These are phyloP conservation scores for Natator depressus DNA, from an alignment of 2,113 vertebrate genomes.

Conservation along the genomic window DNA sequence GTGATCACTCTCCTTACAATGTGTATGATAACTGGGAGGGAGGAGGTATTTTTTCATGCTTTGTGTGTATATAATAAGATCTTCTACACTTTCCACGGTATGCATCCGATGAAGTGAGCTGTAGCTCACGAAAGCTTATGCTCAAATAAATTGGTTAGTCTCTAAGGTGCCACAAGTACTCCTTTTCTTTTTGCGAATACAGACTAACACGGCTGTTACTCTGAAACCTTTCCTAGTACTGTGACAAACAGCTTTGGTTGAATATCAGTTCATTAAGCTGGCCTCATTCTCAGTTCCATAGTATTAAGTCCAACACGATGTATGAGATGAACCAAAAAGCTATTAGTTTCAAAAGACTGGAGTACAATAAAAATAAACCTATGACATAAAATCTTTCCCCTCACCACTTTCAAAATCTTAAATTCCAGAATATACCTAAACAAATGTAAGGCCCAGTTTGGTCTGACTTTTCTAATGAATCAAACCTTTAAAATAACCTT, in stretches of 20 bases:
- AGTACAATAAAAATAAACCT: background rate
- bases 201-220: too few relatives aligned
- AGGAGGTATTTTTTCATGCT: too few relatives aligned
- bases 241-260: background rate
- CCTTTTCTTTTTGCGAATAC: too few relatives aligned
- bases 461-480: background rate
- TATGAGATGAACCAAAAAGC: background rate
- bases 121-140: too few relatives aligned
- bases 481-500: background rate
- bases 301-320: background rate
- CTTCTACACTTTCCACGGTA: too few relatives aligned
- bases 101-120: too few relatives aligned
- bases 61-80: too few relatives aligned
- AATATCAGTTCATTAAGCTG: background rate
- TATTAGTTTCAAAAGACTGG: background rate
- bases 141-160: too few relatives aligned
- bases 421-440: background rate
- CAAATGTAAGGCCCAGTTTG: background rate
- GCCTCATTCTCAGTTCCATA: background rate
- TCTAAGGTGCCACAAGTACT: too few relatives aligned
- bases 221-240: background rate
- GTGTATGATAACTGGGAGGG: too few relatives aligned
- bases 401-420: background rate
- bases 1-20: too few relatives aligned
- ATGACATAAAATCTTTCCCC: background rate